Percentiles rank a stretch among this genome's conserved stretches.
Conservation (phyloP, 1,140 invertebrate species). For the Lepeophtheirus salmonis region DNA sequence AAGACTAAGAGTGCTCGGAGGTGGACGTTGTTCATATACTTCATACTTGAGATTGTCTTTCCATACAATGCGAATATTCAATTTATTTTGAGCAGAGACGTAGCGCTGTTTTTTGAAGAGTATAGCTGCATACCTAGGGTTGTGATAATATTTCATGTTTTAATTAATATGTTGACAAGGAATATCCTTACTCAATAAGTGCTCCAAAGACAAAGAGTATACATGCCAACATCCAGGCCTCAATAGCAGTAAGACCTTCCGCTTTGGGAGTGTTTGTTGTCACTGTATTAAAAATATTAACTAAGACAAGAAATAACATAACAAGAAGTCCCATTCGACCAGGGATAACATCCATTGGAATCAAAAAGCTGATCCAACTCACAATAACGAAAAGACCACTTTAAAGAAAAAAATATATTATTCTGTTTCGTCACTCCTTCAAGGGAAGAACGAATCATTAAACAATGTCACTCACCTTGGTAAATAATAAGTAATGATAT, state of each 20-base stretch:
- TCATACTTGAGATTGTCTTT: not conserved
- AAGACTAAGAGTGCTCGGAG: not conserved
- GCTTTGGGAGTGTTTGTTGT: constrained; percentile 18
- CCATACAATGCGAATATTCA: not conserved
- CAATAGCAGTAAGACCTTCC: constrained; percentile 16
- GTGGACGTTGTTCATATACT: not conserved
- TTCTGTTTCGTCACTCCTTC: not conserved
- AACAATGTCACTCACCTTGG: not conserved
- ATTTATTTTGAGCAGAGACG: not conserved
- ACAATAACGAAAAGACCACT: constrained; percentile 17
- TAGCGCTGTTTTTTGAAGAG: not conserved
- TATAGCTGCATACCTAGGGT: not conserved
- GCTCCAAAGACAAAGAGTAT: constrained; percentile 18
- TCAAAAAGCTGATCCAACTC: constrained; percentile 18
- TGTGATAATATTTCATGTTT: not conserved
- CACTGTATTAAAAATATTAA: constrained; percentile 19
- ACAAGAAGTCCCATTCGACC: constrained; percentile 19
- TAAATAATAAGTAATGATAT: constrained; percentile 17
- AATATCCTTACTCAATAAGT: constrained; percentile 11
- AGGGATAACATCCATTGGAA: constrained; percentile 19
- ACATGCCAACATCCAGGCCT: constrained; percentile 17
- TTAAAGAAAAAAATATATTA: not conserved
- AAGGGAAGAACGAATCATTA: not conserved
- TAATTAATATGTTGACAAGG: not conserved
- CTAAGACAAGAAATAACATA: constrained; percentile 19